Percentiles rank a stretch among this genome's conserved stretches.
Conservation (phyloP, 2,113 vertebrate genomes). For the Xyrauchen texanus region DNA sequence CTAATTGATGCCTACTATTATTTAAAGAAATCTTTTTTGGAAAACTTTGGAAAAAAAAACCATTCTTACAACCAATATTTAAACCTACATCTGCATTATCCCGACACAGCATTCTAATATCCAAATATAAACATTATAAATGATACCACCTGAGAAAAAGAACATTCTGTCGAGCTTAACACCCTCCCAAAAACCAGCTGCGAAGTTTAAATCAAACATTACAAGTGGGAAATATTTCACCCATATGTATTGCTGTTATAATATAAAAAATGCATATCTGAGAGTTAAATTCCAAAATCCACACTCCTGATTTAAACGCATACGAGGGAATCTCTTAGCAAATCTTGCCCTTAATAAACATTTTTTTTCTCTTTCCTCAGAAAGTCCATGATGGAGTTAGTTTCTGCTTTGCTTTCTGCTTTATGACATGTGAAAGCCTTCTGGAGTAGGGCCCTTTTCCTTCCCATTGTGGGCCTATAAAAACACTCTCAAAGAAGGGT, state of each 20-base stretch:
- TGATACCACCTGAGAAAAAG: not conserved
- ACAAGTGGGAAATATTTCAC: not conserved
- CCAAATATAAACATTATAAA: not conserved
- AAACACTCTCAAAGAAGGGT: constrained; percentile 22
- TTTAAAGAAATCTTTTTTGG: not conserved
- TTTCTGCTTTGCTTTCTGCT: constrained; percentile 30
- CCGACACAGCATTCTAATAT: not conserved
- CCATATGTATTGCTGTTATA: not conserved
- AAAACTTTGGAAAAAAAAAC: no score
- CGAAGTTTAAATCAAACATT: not conserved
- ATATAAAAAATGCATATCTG: constrained; percentile 3
- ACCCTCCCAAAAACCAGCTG: not conserved
- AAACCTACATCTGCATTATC: constrained; percentile 21
- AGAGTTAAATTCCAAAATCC: constrained; percentile 20
- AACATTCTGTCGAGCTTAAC: not conserved
- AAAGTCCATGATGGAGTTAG: not conserved
- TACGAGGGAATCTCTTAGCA: not conserved
- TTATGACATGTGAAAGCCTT: not conserved
- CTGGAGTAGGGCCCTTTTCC: not conserved
- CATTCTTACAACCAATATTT: not conserved
- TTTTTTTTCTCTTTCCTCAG: constrained; percentile 1
- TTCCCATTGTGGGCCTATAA: not conserved
- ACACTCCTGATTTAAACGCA: constrained; percentile 16
- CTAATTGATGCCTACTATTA: not conserved
- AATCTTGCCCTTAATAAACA: constrained; percentile 20